Conservation (phyloP, 1,140 invertebrate genomes). For the Zaprionus lachaisei region DNA sequence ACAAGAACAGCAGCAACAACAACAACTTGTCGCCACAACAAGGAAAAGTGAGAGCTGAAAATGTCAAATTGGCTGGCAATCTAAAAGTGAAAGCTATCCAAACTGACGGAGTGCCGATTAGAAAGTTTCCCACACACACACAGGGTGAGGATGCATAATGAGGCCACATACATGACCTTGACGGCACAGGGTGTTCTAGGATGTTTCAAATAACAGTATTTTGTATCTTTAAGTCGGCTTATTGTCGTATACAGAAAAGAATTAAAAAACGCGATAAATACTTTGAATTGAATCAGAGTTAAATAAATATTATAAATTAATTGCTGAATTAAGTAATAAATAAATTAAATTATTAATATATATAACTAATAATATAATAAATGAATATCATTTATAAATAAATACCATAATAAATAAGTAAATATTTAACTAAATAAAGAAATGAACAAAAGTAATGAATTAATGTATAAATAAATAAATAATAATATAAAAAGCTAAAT, state of each 20-base stretch:
- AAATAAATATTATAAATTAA: too few relatives aligned
- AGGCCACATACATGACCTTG: neutral
- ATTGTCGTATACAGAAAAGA: neutral
- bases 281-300: too few relatives aligned
- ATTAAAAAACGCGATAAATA: neutral
- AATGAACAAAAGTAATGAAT: too few relatives aligned
- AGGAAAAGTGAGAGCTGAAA: conserved; percentile 1
- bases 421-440: too few relatives aligned
- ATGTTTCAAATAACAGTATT: neutral
- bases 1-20: neutral
- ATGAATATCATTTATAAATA: too few relatives aligned
- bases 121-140: neutral
- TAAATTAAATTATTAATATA: too few relatives aligned
- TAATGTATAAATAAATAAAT: too few relatives aligned
- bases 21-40: neutral
- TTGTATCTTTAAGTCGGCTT: neutral
- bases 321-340: too few relatives aligned
- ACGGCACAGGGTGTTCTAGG: neutral
- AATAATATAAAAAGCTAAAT: too few relatives aligned
- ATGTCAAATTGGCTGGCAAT: conserved; percentile 4
- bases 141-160: neutral
- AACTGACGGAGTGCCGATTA: conserved; percentile 1
- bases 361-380: too few relatives aligned
- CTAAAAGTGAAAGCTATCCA: conserved; percentile 2
- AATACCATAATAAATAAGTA: too few relatives aligned